Evolutionary conservation across 2,113 vertebrate species (phyloP), one percentile per base, ranked within the genome.

Genomic region (Rhipidura dahli): DNA sequence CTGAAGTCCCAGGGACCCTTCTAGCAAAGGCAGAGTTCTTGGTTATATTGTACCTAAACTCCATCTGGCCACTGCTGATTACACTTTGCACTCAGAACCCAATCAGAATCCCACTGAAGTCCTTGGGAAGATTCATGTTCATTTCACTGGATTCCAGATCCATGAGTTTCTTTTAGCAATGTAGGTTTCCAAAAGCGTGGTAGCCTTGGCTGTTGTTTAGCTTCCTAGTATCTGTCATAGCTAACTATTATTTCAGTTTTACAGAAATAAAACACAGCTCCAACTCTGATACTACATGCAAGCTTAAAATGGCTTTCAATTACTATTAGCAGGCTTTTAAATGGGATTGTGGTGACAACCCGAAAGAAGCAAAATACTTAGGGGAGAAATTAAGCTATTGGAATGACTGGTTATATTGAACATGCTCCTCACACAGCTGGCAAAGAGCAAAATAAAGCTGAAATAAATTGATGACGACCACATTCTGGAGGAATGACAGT

Each of bases 221-320:
- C 35, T 85, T 83, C 66, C 71, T 31, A 30, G 47, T 44, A 68
- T 77, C 78, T 93, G 82, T 73, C 92, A 90, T 6, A 83, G 66
- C 70, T 79, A 71, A 73, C 93, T 83, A 53, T 85, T 65, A 91
- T 79, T 89, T 94, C 72, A 87, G 53, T 53, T 91, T 61, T 30
- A 89, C 73, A 84, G 91, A 95, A 94, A 87, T 80, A 80, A 94
- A 94, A 76, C 18, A 3, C 73, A 89, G 68, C 64, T 87, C 56
- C 81, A 75, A 75, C 56, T 63, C 82, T 65, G 73, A 56, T 51
- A 63, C 81, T 77, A 85, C 50, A 45, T 28, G 42, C 60, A 86
- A 85, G 73, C 76, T 77, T 77, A 86, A 95, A 93, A 94, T 73
- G 90, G 82, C 63, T 94, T 93, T 91, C 94, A 70, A 44, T 76